Percentiles rank a stretch among this genome's conserved stretches.
phyloP scores from a whole-genome alignment of 2,888 invertebrate genomes.

The Smittia aterrima region DNA sequence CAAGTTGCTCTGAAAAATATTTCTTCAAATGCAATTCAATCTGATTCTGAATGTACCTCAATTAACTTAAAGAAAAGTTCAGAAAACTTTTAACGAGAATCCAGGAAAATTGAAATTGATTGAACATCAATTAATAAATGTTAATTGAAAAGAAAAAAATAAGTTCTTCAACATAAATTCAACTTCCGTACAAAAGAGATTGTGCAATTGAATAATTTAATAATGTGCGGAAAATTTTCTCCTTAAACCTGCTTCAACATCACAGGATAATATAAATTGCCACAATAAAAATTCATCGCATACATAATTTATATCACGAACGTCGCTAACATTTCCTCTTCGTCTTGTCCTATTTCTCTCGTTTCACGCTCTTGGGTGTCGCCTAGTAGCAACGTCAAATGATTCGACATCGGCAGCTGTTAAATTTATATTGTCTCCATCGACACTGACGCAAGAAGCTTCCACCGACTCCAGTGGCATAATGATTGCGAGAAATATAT shows the following conservation, averaged over 20 bases:
- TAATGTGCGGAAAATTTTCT: constrained; percentile 15
- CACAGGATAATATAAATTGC: constrained; percentile 33
- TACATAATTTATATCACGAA: constrained; percentile 41
- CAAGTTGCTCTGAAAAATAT: too few relatives aligned
- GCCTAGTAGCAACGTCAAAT: constrained; percentile 33
- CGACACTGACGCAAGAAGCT: constrained; percentile 21
- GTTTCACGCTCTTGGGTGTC: neutral
- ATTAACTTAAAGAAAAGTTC: too few relatives aligned
- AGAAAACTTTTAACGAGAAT: too few relatives aligned
- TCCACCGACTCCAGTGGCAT: constrained; percentile 22
- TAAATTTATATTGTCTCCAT: constrained; percentile 37
- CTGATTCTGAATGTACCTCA: too few relatives aligned
- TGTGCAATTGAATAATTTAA: constrained; percentile 35
- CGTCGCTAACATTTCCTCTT: constrained; percentile 12
- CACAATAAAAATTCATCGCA: constrained; percentile 37
- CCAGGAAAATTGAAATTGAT: too few relatives aligned
- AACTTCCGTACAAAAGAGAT: neutral
- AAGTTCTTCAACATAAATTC: neutral
- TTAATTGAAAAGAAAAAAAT: too few relatives aligned
- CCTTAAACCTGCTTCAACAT: constrained; percentile 10
- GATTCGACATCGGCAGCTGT: constrained; percentile 36
- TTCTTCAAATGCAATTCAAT: too few relatives aligned
- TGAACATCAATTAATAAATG: too few relatives aligned
- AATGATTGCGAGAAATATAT: constrained; percentile 12
- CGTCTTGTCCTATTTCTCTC: neutral